A percentile compares a stretch with the other conserved stretches of the same genome.
phyloP scores from a whole-genome alignment of 2,888 invertebrate genomes.

The Acanthopleura granulata region DNA sequence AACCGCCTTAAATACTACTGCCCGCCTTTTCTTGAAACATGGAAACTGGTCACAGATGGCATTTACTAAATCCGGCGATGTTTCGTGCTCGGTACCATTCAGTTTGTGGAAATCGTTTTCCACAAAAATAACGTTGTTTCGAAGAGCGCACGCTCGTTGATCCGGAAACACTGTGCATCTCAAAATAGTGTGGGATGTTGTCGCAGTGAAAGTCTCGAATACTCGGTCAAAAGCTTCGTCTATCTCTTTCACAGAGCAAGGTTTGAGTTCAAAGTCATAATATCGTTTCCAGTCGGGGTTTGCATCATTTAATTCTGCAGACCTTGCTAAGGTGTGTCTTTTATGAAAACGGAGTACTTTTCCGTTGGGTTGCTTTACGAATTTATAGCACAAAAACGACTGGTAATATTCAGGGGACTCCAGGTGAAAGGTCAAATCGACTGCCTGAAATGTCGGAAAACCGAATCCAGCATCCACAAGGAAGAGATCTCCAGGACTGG shows the following conservation, averaged over 20 bases:
- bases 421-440: conserved; percentile 34
- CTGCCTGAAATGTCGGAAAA: conserved; percentile 34
- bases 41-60: neutral
- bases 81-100: neutral
- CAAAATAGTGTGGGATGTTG: conserved; percentile 28
- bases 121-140: conserved; percentile 28
- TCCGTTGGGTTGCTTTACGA: conserved; percentile 28
- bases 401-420: conserved; percentile 33
- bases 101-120: conserved; percentile 28
- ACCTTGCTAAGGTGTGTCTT: no score
- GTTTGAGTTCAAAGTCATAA: conserved; percentile 24
- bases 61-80: conserved; percentile 15
- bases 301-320: neutral
- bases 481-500: conserved; percentile 31
- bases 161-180: conserved; percentile 30
- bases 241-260: conserved; percentile 26
- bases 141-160: conserved; percentile 28
- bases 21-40: neutral
- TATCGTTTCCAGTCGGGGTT: conserved; percentile 34
- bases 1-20: neutral
- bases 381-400: conserved; percentile 39
- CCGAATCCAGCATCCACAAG: conserved; percentile 34
- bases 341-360: conserved; percentile 34
- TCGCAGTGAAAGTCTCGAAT: conserved; percentile 24
- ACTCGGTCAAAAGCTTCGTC: conserved; percentile 31